Base-by-base conservation (phyloP, 2,888 invertebrate species). In the Oscheius myriophilus region DNA sequence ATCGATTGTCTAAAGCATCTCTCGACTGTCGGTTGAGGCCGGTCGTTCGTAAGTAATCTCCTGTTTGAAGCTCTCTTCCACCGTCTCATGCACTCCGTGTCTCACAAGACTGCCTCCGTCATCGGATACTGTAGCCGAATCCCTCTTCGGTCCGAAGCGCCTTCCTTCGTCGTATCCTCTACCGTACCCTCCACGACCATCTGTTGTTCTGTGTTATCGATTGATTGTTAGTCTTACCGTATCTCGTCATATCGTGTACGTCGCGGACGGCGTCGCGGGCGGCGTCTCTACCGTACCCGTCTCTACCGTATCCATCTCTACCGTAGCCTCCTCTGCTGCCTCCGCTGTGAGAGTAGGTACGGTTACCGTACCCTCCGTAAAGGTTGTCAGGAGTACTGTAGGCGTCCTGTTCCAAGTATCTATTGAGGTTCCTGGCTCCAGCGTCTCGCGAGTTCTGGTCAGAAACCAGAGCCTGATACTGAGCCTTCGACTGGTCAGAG, bases 61-160 rank as follows among this genome's bases (percentile, higher is more conserved):
- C 73, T 83, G 81, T 55, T 83, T 83, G 69, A 79, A 85, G 63
- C 77, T 79, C 71, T 82, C 83, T 71, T 85, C 84, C 61, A 82
- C 81, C 26, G 82, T 82, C 69, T 85, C 85, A 69, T 82, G 81
- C 67, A 83, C 76, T 21, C 79, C 76, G 71, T 79, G 76, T 16
- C 75, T 76, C 21, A 75, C 71, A 62, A 74, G 61, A 49, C 70
- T 70, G 23, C 75, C 78, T 18, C 69, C 72, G 49, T 69, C 77
- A 65, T 71, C 73, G 16, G 66, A 68, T 18, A 68, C 66, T 33
- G 53, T 61, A 23, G 52, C 63, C 21, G 63, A 63, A 18, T 52
- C 63, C 3, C 63, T 16, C 39, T 39, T 54, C 26, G 54, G 54
- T 26, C 12, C 54, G n/a, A 25, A 54, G n/a, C 54, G 33, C 21